phyloP scores from a whole-genome alignment of 30 jellyfish, hydroid and myxozoan species.

The Morbakka virulenta region DNA sequence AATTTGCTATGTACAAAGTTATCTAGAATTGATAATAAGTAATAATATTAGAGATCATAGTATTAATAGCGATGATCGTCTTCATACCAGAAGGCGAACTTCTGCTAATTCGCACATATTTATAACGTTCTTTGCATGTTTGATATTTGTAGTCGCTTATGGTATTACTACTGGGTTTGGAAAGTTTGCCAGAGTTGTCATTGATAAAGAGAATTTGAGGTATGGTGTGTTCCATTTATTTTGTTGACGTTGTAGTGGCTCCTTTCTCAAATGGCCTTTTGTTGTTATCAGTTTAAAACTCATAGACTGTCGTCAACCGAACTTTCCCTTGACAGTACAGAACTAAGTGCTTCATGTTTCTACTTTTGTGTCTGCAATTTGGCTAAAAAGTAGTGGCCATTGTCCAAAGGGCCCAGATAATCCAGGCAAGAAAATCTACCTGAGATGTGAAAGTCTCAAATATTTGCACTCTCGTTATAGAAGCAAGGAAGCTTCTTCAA shows the following conservation, averaged over 20 bases:
- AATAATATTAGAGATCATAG: background rate
- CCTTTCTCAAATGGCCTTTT: too few relatives aligned
- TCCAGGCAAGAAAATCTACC: too few relatives aligned
- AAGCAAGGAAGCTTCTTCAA: constrained; percentile 14
- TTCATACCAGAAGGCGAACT: background rate
- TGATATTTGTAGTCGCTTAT: constrained; percentile 61
- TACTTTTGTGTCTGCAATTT: too few relatives aligned
- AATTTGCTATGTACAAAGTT: background rate
- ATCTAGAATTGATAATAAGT: background rate
- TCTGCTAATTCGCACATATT: background rate
- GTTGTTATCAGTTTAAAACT: too few relatives aligned
- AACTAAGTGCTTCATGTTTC: too few relatives aligned
- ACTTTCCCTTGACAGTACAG: too few relatives aligned
- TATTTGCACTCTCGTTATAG: constrained; percentile 35
- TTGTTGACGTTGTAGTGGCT: too few relatives aligned
- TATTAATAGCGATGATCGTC: background rate
- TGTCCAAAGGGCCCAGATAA: too few relatives aligned
- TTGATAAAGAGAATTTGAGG: constrained; percentile 58
- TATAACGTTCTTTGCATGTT: too few relatives aligned
- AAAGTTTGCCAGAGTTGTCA: constrained; percentile 74
- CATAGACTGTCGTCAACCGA: too few relatives aligned
- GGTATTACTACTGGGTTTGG: constrained; percentile 95
- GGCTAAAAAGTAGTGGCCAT: too few relatives aligned
- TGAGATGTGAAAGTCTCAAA: constrained; percentile 13
- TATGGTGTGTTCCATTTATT: constrained; percentile 3